phyloP scores from a whole-genome alignment of 2,113 vertebrate genomes.

The Mastomys coucha region DNA sequence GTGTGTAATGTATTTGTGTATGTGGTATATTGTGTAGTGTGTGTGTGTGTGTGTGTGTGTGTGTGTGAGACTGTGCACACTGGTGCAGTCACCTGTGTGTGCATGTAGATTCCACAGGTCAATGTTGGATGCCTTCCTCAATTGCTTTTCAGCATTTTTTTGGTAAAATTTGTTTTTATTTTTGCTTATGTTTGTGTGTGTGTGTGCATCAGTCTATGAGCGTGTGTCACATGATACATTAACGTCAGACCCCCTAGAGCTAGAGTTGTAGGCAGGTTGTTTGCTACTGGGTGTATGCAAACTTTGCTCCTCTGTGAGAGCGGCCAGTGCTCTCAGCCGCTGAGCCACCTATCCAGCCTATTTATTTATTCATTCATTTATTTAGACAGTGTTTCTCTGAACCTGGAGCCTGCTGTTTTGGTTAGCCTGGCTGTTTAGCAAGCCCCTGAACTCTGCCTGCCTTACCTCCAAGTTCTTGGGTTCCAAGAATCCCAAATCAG shows the following conservation, averaged over 20 bases:
- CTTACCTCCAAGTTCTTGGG: not conserved
- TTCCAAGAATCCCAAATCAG: not conserved
- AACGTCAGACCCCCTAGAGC: not conserved
- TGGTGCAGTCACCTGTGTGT: too few relatives aligned
- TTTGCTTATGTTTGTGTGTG: not conserved
- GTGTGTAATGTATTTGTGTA: too few relatives aligned
- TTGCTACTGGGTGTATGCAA: too few relatives aligned
- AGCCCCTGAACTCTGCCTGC: not conserved
- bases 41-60: not conserved
- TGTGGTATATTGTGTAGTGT: not conserved
- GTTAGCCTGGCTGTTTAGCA: too few relatives aligned
- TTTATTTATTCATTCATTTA: not conserved
- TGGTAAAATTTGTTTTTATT: not conserved
- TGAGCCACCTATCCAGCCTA: not conserved
- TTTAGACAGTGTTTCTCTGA: not conserved
- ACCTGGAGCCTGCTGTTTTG: not conserved
- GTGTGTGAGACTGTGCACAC: not conserved
- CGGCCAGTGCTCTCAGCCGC: too few relatives aligned
- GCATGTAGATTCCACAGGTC: too few relatives aligned
- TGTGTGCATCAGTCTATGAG: not conserved
- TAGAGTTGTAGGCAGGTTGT: not conserved
- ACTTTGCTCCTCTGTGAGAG: not conserved
- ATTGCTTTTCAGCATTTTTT: too few relatives aligned
- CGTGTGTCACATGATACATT: not conserved
- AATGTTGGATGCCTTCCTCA: too few relatives aligned